These are phyloP conservation scores for Drosophila sulfurigaster DNA, from an alignment of 1,140 invertebrate genomes.

Conservation along the genomic window DNA sequence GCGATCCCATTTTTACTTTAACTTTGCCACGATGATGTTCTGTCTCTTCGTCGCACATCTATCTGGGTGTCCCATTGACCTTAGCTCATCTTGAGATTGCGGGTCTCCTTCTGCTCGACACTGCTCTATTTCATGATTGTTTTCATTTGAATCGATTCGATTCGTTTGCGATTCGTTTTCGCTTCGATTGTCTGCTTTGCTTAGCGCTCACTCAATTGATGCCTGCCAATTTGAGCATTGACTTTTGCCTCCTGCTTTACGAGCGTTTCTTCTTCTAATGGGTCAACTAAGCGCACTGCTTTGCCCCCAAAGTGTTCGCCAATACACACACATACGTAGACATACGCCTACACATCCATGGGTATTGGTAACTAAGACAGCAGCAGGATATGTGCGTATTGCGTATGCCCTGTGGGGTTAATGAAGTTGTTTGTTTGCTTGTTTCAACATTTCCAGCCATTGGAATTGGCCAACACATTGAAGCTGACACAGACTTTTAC, in stretches of 20 bases:
- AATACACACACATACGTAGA: slow-evolving; percentile 15
- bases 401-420: slow-evolving; percentile 71
- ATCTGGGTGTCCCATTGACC: slow-evolving; percentile 52
- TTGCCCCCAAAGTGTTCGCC: slow-evolving; percentile 50
- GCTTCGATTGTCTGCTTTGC: slow-evolving; percentile 75
- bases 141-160: slow-evolving; percentile 57
- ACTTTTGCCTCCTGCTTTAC: slow-evolving; percentile 69
- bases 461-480: slow-evolving; percentile 33
- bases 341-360: slow-evolving; percentile 9
- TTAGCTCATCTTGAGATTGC: slow-evolving; percentile 22
- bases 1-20: slow-evolving; percentile 38
- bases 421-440: slow-evolving; percentile 80
- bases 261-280: slow-evolving; percentile 66
- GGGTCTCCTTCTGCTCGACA: not conserved
- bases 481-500: slow-evolving; percentile 38
- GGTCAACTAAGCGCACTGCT: slow-evolving; percentile 70
- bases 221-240: slow-evolving; percentile 67
- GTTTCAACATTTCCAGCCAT: slow-evolving; percentile 38
- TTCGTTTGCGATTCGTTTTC: slow-evolving; percentile 18
- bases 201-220: slow-evolving; percentile 73
- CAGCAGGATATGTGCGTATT: slow-evolving; percentile 42
- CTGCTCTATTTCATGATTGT: slow-evolving; percentile 72
- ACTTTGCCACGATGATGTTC: slow-evolving; percentile 15
- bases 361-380: slow-evolving; percentile 27
- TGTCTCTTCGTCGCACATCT: slow-evolving; percentile 10